Percentiles rank a stretch among this genome's conserved stretches.
Evolutionary conservation across 2,888 invertebrate genomes (phyloP).

Genomic region (Idaea dimidiata): DNA sequence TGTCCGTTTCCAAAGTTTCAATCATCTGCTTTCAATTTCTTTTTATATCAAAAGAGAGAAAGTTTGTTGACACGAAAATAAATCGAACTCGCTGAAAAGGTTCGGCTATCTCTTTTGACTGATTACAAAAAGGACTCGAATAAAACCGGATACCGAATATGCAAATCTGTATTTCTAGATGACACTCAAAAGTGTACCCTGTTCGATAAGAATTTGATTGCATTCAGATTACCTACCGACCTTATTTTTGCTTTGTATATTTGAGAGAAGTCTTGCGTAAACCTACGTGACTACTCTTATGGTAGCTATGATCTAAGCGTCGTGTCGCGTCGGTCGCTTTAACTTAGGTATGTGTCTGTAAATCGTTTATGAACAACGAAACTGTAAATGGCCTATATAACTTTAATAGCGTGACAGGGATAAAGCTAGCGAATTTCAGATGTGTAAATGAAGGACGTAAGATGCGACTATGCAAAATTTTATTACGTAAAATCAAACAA

Average conservation of each 20-base stretch:
- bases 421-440: too few relatives aligned
- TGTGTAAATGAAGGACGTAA: too few relatives aligned
- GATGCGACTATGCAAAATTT: too few relatives aligned
- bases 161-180: slow-evolving; percentile 2
- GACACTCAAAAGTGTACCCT: background rate
- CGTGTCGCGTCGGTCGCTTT: too few relatives aligned
- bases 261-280: background rate
- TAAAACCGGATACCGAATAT: slow-evolving; percentile 9
- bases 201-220: background rate
- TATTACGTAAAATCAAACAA: too few relatives aligned
- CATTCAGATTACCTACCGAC: background rate
- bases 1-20: slow-evolving; percentile 6
- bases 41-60: slow-evolving; percentile 32
- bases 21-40: slow-evolving; percentile 23
- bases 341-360: too few relatives aligned
- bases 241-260: background rate
- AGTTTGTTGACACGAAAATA: slow-evolving; percentile 36
- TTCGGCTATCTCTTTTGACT: slow-evolving; percentile 22
- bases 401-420: too few relatives aligned
- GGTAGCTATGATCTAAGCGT: background rate
- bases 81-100: slow-evolving; percentile 35
- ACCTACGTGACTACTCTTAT: background rate
- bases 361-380: too few relatives aligned
- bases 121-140: slow-evolving; percentile 22
- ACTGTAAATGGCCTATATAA: too few relatives aligned